phyloP scores from a whole-genome alignment of 1,140 invertebrate species.

The Bombyx mandarina region DNA sequence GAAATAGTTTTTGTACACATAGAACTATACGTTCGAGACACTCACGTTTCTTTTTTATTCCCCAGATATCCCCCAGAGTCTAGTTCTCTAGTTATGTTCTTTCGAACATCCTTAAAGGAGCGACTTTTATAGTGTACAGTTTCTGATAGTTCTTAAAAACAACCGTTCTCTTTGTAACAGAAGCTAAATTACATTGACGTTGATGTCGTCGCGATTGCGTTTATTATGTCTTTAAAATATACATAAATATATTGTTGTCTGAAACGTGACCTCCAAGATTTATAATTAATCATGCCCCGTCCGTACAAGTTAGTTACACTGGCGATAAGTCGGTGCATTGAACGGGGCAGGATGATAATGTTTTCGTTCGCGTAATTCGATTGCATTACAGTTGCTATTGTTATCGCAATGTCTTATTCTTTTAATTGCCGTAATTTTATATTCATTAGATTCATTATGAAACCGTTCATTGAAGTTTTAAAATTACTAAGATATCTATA shows the following conservation, averaged over 20 bases:
- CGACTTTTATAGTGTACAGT: too few species aligned
- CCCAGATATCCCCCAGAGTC: conserved; percentile 1
- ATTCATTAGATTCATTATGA: neutral
- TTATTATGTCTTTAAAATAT: conserved; percentile 10
- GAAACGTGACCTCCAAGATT: conserved; percentile 23
- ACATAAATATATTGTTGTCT: conserved; percentile 5
- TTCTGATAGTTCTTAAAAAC: too few species aligned
- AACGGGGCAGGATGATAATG: conserved; percentile 18
- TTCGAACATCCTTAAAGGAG: too few species aligned
- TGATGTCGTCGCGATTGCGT: conserved; percentile 7
- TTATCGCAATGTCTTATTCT: conserved; percentile 12
- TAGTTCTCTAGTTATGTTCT: neutral
- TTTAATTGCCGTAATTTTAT: conserved; percentile 6
- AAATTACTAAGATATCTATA: neutral
- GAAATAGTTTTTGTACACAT: neutral
- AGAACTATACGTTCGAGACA: conserved; percentile 1
- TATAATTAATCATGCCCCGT: conserved; percentile 18
- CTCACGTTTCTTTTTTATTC: conserved; percentile 1
- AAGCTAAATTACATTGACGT: conserved; percentile 10
- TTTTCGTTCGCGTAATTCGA: conserved; percentile 14
- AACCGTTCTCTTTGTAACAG: conserved; percentile 3
- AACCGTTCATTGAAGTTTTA: neutral
- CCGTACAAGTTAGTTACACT: conserved; percentile 25
- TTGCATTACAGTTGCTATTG: conserved; percentile 22
- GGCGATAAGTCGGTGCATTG: conserved; percentile 22